Evolutionary conservation across 2,888 invertebrate genomes (phyloP).

Genomic region (Tenthredo amoena): DNA sequence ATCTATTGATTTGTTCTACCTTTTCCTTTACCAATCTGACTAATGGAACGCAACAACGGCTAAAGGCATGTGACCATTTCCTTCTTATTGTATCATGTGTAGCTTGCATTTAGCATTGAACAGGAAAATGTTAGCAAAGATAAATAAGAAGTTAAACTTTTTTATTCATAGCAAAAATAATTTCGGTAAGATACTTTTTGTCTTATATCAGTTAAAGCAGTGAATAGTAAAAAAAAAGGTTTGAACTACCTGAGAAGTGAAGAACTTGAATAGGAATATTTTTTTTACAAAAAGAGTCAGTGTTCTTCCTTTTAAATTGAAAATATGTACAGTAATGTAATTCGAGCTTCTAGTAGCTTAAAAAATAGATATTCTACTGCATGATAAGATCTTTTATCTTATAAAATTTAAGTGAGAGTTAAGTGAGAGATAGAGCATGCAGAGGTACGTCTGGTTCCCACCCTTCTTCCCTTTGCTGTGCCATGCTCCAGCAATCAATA

Average conservation of each 20-base stretch:
- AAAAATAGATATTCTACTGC: conserved; percentile 2
- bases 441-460: conserved; percentile 73
- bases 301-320: neutral
- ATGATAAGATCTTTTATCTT: conserved; percentile 17
- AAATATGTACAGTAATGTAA: neutral
- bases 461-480: conserved; percentile 69
- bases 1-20: conserved; percentile 15
- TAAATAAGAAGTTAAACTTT: neutral
- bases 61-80: neutral
- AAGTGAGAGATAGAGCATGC: conserved; percentile 66
- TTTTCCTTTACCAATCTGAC: conserved; percentile 6
- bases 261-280: conserved; percentile 4
- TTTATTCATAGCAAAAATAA: neutral
- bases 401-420: conserved; percentile 52
- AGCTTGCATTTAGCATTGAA: neutral
- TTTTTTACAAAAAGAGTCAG: neutral
- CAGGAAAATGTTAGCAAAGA: neutral
- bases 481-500: conserved; percentile 74
- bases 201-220: neutral
- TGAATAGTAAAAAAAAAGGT: neutral
- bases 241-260: neutral
- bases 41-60: conserved; percentile 6
- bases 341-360: neutral
- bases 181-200: neutral
- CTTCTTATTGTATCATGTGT: neutral